These are phyloP conservation scores for Etheostoma cragini DNA, from an alignment of 2,113 vertebrate species.

Conservation along the genomic window DNA sequence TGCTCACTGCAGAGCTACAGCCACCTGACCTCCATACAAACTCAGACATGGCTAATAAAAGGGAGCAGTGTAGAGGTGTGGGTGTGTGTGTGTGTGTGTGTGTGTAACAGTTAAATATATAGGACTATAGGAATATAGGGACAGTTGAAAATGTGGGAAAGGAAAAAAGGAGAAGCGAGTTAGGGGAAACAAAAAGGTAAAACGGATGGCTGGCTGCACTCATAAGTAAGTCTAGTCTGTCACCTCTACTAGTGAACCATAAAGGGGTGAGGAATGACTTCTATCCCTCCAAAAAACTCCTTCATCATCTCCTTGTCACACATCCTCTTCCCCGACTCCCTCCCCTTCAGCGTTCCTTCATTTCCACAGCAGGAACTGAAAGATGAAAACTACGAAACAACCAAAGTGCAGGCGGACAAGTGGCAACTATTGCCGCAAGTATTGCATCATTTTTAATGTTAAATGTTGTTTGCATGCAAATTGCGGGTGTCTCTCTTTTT, in stretches of 20 bases:
- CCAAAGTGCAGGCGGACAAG: neutral
- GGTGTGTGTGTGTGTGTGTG: conserved; percentile 5
- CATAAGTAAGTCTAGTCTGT: conserved; percentile 61
- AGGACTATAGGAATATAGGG: too few relatives aligned
- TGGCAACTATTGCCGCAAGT: conserved; percentile 19
- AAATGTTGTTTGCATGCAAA: conserved; percentile 33
- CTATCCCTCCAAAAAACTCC: conserved; percentile 21
- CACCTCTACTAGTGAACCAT: conserved; percentile 57
- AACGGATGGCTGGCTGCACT: conserved; percentile 24
- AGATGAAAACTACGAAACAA: neutral
- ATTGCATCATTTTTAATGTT: conserved; percentile 28
- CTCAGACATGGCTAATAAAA: conserved; percentile 67
- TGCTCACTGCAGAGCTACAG: conserved; percentile 81
- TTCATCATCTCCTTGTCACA: conserved; percentile 32
- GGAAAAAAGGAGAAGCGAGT: neutral
- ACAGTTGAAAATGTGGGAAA: neutral
- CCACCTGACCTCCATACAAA: conserved; percentile 79
- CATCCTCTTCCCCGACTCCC: neutral
- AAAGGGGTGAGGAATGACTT: conserved; percentile 34
- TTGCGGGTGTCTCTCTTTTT: conserved; percentile 43
- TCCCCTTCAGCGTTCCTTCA: neutral
- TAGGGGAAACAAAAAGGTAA: conserved; percentile 13
- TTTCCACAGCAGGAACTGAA: conserved; percentile 7
- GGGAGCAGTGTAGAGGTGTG: conserved; percentile 7
- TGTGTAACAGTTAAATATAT: too few relatives aligned